phyloP scores from a whole-genome alignment of 37 sponge, comb jelly and placozoan genomes.

The Ephydatia muelleri region DNA sequence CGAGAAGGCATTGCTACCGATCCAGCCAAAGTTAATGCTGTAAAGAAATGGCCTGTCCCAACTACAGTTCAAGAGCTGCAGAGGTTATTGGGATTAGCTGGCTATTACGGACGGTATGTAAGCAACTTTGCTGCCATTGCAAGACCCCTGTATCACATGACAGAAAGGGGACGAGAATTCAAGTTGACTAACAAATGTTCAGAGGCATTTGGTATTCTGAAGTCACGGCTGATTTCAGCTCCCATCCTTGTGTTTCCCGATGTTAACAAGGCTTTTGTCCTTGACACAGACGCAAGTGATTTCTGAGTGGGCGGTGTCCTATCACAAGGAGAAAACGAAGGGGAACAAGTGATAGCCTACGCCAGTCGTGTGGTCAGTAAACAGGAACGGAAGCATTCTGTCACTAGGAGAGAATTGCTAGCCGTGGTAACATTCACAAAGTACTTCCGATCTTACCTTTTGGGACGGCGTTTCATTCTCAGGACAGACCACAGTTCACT shows the following conservation, averaged over 20 bases:
- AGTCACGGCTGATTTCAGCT: background rate
- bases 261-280: conserved; percentile 10
- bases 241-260: conserved; percentile 31
- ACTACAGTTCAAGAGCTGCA: conserved; percentile 5
- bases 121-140: conserved; percentile 20
- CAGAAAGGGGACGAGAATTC: conserved; percentile 17
- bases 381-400: too few relatives aligned
- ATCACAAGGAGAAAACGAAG: too few relatives aligned
- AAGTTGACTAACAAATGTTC: conserved; percentile 18
- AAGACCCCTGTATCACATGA: conserved; percentile 27
- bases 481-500: background rate
- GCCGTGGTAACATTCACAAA: too few relatives aligned
- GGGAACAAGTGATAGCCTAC: too few relatives aligned
- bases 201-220: conserved; percentile 20
- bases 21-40: conserved; percentile 14
- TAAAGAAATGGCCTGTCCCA: conserved; percentile 32
- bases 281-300: conserved; percentile 54
- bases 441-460: too few relatives aligned
- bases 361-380: too few relatives aligned
- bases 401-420: too few relatives aligned
- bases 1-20: conserved; percentile 7
- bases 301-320: too few relatives aligned
- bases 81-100: conserved; percentile 29
- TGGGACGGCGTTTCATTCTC: background rate
- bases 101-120: conserved; percentile 23